phyloP scores from a whole-genome alignment of 2,113 vertebrate species.

The Phalacrocorax aristotelis region DNA sequence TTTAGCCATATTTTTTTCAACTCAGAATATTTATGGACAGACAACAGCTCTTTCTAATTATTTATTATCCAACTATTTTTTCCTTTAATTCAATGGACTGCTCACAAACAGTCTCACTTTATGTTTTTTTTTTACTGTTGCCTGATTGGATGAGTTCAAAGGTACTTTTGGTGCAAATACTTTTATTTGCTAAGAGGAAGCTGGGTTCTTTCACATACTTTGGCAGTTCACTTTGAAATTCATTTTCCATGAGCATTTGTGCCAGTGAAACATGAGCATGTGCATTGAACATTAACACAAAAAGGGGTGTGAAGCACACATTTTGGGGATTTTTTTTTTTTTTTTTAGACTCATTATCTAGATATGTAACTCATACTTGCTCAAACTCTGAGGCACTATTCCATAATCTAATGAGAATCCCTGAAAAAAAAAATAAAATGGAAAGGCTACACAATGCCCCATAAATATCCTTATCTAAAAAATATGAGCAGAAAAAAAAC shows the following conservation, averaged over 20 bases:
- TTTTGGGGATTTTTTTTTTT: neutral
- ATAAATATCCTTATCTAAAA: neutral
- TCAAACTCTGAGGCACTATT: neutral
- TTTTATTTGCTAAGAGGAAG: neutral
- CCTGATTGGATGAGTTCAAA: neutral
- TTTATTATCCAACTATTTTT: conserved; percentile 30
- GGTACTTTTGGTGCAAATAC: neutral
- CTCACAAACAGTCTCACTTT: neutral
- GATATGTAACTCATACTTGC: neutral
- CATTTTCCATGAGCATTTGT: conserved; percentile 22
- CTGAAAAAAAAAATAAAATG: neutral
- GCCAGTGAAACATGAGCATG: neutral
- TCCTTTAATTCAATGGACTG: neutral
- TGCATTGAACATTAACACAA: neutral
- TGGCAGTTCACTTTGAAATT: conserved; percentile 25
- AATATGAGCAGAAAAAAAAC: neutral
- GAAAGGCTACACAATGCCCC: neutral
- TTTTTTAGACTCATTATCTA: neutral
- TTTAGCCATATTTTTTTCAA: conserved; percentile 21
- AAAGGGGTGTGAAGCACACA: neutral
- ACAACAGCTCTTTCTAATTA: neutral
- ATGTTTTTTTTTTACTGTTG: neutral
- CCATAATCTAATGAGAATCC: neutral
- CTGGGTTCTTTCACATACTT: neutral
- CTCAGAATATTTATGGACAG: neutral